Conservation (phyloP, 2,113 vertebrate genomes). For the Alethe castanea region DNA sequence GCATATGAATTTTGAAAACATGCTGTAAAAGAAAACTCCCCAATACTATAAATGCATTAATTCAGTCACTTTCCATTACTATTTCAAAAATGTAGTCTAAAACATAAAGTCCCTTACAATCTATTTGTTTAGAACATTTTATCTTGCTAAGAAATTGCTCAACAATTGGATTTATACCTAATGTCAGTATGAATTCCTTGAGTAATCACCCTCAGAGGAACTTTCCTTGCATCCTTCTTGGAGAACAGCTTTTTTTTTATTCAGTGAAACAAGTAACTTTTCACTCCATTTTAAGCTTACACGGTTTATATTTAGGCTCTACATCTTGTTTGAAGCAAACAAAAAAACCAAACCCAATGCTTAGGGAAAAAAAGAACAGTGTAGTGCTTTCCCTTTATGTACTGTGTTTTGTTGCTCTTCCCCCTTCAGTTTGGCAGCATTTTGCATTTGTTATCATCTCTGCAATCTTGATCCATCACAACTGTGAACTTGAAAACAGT, state of each 20-base stretch:
- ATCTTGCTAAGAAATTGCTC: background rate
- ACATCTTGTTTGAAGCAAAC: background rate
- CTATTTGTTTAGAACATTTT: background rate
- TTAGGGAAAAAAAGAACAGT: background rate
- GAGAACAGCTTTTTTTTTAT: background rate
- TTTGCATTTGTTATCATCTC: background rate
- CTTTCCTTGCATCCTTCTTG: background rate
- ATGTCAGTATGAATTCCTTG: background rate
- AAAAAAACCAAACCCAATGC: background rate
- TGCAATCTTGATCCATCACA: background rate
- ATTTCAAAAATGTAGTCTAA: background rate
- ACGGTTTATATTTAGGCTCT: background rate
- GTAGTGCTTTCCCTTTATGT: background rate
- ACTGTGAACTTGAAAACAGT: background rate
- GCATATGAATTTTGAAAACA: background rate
- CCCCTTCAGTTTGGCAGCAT: background rate
- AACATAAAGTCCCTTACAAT: background rate
- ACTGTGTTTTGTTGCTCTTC: background rate
- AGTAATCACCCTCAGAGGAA: background rate
- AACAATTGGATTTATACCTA: background rate
- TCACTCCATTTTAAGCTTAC: background rate
- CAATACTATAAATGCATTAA: background rate
- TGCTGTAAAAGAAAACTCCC: background rate
- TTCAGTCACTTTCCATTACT: background rate
- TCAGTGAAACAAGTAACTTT: background rate